phyloP scores from a whole-genome alignment of 2,113 vertebrate genomes.

The Buteo buteo region DNA sequence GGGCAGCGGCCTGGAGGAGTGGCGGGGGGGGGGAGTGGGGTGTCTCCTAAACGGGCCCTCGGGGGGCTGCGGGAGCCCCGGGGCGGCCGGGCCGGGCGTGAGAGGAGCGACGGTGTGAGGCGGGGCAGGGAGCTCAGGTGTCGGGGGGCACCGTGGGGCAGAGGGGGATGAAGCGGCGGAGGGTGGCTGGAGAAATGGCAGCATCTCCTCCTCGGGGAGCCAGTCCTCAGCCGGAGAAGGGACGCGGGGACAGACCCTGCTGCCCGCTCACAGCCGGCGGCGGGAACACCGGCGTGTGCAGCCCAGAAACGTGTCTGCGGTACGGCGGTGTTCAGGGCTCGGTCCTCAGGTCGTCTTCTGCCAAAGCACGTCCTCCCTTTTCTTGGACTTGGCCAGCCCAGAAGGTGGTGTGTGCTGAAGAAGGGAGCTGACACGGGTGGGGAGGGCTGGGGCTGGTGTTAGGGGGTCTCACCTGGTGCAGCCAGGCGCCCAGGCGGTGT shows the following conservation, averaged over 20 bases:
- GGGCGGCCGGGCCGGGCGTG: not conserved
- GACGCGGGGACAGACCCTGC: not conserved
- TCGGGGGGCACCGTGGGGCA: not conserved
- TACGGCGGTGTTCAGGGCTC: fast-evolving
- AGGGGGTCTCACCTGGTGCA: not conserved
- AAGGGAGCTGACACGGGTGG: fast-evolving
- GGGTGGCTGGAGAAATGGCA: not conserved
- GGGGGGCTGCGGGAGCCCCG: fast-evolving
- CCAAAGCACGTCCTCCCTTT: not conserved
- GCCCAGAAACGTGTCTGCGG: not conserved
- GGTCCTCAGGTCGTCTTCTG: not conserved
- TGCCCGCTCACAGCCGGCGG: not conserved
- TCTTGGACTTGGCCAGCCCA: not conserved
- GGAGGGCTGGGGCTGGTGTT: not conserved
- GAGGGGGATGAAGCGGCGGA: not conserved
- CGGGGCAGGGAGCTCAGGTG: not conserved
- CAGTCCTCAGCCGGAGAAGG: not conserved
- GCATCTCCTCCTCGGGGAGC: too few relatives aligned
- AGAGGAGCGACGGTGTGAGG: not conserved
- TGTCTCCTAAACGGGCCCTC: not conserved
- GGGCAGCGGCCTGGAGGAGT: not conserved
- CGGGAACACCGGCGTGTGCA: fast-evolving
- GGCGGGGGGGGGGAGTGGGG: too few relatives aligned
- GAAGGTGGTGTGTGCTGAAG: not conserved
- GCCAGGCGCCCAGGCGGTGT: not conserved